phyloP scores from a whole-genome alignment of 35 echinoderm and acorn worm species.

The Stichopus chloronotus region DNA sequence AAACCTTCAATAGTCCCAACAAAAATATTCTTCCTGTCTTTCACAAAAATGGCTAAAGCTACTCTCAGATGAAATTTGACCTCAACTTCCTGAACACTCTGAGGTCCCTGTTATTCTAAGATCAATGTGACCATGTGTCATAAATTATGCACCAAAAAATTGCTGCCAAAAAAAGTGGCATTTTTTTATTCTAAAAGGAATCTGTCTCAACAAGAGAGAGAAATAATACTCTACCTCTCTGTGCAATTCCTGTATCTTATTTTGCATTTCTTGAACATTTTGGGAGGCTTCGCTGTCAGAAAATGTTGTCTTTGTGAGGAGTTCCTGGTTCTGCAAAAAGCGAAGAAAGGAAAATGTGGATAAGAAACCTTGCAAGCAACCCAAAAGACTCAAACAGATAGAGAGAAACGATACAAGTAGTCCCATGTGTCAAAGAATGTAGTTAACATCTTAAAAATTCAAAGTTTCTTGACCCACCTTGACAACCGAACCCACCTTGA shows the following conservation, averaged over 20 bases:
- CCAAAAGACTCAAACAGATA: not conserved
- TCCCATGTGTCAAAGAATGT: not conserved
- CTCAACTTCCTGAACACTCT: too few species aligned
- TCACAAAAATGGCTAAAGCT: too few species aligned
- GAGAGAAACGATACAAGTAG: not conserved
- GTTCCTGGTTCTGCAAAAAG: slow-evolving; percentile 84
- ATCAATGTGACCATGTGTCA: too few species aligned
- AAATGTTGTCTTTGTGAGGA: slow-evolving; percentile 77
- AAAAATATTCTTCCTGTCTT: too few species aligned
- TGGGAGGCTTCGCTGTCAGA: slow-evolving; percentile 73
- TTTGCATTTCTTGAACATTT: slow-evolving; percentile 74
- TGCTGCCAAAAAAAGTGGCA: too few species aligned
- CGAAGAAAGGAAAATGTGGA: not conserved
- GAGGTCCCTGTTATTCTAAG: too few species aligned
- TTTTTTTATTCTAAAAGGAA: too few species aligned
- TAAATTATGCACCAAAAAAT: too few species aligned
- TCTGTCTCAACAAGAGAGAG: too few species aligned
- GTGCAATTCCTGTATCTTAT: slow-evolving; percentile 81
- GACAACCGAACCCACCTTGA: not conserved
- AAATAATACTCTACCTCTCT: slow-evolving; percentile 65
- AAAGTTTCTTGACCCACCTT: not conserved
- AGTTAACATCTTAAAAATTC: not conserved
- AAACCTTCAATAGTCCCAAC: too few species aligned
- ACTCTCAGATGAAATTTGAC: too few species aligned
- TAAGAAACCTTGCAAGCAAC: too few species aligned